Evolutionary conservation across 2,113 vertebrate species (phyloP).

Genomic region (Machaerirhynchus nigripectus): DNA sequence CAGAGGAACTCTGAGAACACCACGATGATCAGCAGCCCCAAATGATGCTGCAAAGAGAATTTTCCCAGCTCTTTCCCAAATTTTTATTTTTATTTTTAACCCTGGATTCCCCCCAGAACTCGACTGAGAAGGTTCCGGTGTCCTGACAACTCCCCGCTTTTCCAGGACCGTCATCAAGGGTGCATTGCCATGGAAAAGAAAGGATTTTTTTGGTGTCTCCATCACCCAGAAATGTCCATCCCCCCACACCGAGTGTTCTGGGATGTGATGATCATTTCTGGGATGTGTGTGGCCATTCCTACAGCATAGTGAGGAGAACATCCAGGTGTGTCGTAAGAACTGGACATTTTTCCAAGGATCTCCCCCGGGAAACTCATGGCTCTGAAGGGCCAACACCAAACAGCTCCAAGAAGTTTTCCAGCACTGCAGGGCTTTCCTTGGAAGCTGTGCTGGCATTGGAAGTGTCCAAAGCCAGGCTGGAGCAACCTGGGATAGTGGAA

Average conservation of each 20-base stretch:
- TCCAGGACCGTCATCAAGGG: neutral
- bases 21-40: neutral
- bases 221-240: neutral
- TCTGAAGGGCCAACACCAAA: neutral
- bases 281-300: rapidly evolving
- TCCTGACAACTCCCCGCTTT: neutral
- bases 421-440: neutral
- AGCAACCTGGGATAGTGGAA: neutral
- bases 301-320: neutral
- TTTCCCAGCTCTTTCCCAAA: neutral
- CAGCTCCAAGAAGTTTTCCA: neutral
- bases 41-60: neutral
- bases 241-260: rapidly evolving
- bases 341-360: neutral
- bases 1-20: neutral
- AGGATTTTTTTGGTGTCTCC: rapidly evolving
- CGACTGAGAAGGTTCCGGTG: rapidly evolving
- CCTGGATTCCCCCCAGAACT: neutral
- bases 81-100: neutral
- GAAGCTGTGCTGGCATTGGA: neutral
- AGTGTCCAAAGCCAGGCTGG: neutral
- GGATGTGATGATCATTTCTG: neutral
- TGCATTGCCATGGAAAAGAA: neutral
- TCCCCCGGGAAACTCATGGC: rapidly evolving
- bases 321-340: neutral